Evolutionary conservation across 2,797 vertebrate species (phyloP).

Genomic region (Thaleichthys pacificus): DNA sequence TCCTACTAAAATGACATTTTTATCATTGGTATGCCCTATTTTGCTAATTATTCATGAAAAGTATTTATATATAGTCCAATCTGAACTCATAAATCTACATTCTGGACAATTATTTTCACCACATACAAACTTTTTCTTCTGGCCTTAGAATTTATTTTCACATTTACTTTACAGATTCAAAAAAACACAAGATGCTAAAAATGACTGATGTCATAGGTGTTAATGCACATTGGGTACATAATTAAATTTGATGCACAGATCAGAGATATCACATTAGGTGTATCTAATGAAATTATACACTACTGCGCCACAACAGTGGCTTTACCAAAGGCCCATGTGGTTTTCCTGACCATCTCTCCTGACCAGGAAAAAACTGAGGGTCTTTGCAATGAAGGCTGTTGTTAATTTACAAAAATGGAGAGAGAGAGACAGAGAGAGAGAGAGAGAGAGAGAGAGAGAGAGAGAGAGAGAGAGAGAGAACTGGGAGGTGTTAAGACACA

Average conservation of each 20-base stretch:
- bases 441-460: slow-evolving; percentile 26
- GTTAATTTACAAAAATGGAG: slow-evolving; percentile 42
- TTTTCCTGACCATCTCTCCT: slow-evolving; percentile 31
- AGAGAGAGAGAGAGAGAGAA: slow-evolving; percentile 30
- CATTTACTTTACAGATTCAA: slow-evolving; percentile 43
- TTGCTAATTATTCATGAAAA: too few relatives aligned
- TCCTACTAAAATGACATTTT: too few relatives aligned
- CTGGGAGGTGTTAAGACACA: slow-evolving; percentile 12
- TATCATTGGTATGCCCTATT: too few relatives aligned
- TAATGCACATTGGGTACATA: slow-evolving; percentile 57
- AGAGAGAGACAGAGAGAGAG: slow-evolving; percentile 28
- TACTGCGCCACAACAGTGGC: slow-evolving; percentile 34
- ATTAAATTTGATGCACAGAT: slow-evolving; percentile 53
- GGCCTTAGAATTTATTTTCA: slow-evolving; percentile 65
- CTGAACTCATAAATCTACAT: slow-evolving; percentile 68
- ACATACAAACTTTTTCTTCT: slow-evolving; percentile 63
- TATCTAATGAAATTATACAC: slow-evolving; percentile 41
- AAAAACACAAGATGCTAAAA: slow-evolving; percentile 72
- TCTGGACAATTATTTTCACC: slow-evolving; percentile 71
- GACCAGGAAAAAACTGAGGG: slow-evolving; percentile 21
- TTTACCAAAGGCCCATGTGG: slow-evolving; percentile 10
- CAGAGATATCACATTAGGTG: slow-evolving; percentile 42
- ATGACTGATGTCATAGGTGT: slow-evolving; percentile 61
- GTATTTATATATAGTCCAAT: background rate
- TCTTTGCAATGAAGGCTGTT: slow-evolving; percentile 32